These are phyloP conservation scores for Lordiphosa collinella DNA, from an alignment of 1,140 invertebrate genomes.

Conservation along the genomic window DNA sequence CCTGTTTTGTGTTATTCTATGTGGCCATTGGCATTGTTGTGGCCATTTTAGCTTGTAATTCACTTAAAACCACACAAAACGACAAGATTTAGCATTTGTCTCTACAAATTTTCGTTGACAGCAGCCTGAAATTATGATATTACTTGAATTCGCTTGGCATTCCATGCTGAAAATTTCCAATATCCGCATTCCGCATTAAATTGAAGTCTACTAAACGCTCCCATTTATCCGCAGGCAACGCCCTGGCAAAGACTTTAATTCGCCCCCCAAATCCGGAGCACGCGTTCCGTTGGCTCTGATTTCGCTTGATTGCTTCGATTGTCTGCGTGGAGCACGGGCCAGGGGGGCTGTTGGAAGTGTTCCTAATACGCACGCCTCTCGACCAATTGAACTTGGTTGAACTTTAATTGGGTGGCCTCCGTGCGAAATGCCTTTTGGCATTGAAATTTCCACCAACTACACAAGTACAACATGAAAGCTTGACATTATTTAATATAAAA, in stretches of 20 bases:
- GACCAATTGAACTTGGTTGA: slow-evolving; percentile 13
- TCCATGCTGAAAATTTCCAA: slow-evolving; percentile 14
- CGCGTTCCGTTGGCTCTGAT: slow-evolving; percentile 55
- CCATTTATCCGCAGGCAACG: slow-evolving; percentile 29
- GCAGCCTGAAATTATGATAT: slow-evolving; percentile 54
- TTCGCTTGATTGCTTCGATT: slow-evolving; percentile 74
- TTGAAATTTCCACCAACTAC: slow-evolving; percentile 18
- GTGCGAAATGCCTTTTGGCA: background rate
- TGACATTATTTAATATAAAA: slow-evolving; percentile 36
- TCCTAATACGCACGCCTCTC: slow-evolving; percentile 23
- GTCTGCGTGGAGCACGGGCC: slow-evolving; percentile 47
- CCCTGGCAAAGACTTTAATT: slow-evolving; percentile 48
- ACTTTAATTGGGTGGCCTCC: slow-evolving; percentile 29
- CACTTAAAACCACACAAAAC: slow-evolving; percentile 68
- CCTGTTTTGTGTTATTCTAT: slow-evolving; percentile 42
- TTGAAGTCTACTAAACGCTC: slow-evolving; percentile 28
- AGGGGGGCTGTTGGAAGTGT: slow-evolving; percentile 18
- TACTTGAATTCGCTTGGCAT: slow-evolving; percentile 26
- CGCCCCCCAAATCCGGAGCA: slow-evolving; percentile 54
- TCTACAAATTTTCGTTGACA: slow-evolving; percentile 2
- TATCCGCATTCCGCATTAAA: slow-evolving; percentile 14
- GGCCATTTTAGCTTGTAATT: slow-evolving; percentile 65
- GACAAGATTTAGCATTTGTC: slow-evolving; percentile 48
- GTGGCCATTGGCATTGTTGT: slow-evolving; percentile 5
- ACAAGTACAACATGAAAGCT: slow-evolving; percentile 36